Percentiles rank a stretch among this genome's conserved stretches.
Conservation (phyloP, 1,140 invertebrate species). For the Teleopsis dalmanni region DNA sequence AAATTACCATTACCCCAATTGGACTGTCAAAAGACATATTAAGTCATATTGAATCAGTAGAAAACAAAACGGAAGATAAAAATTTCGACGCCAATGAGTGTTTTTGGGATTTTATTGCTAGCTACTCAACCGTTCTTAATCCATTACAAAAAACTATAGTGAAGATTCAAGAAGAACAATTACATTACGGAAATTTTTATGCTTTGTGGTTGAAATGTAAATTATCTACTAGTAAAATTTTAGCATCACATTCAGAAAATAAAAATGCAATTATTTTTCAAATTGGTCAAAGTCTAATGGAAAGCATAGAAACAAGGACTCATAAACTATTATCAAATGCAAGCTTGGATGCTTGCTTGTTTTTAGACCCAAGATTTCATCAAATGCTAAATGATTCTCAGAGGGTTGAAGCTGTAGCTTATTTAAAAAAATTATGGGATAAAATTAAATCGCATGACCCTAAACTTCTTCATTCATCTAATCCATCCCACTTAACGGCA, state of each 20-base stretch:
- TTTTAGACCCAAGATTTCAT: too few relatives aligned
- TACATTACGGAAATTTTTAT: constrained; percentile 16
- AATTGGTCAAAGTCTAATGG: constrained; percentile 4
- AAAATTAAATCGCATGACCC: too few relatives aligned
- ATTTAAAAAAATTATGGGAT: too few relatives aligned
- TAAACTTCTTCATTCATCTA: too few relatives aligned
- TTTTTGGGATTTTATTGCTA: constrained; percentile 11
- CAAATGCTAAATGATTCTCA: too few relatives aligned
- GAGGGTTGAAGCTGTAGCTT: too few relatives aligned
- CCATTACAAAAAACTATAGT: constrained; percentile 12
- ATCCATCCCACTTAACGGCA: too few relatives aligned
- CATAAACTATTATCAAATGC: constrained; percentile 9
- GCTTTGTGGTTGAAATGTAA: constrained; percentile 14
- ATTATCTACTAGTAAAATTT: constrained; percentile 7
- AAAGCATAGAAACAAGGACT: constrained; percentile 3
- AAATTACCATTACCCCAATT: constrained; percentile 14
- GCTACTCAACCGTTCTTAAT: neutral
- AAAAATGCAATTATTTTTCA: constrained; percentile 9
- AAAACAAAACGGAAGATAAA: constrained; percentile 13
- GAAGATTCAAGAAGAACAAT: constrained; percentile 15
- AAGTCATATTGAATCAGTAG: constrained; percentile 13
- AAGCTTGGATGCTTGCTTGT: too few relatives aligned
- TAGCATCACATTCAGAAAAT: constrained; percentile 1
- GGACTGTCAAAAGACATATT: constrained; percentile 15
- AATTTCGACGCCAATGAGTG: constrained; percentile 7